These are phyloP conservation scores for Aplidium turbinatum DNA, from an alignment of 23 tunicate species.

Conservation along the genomic window DNA sequence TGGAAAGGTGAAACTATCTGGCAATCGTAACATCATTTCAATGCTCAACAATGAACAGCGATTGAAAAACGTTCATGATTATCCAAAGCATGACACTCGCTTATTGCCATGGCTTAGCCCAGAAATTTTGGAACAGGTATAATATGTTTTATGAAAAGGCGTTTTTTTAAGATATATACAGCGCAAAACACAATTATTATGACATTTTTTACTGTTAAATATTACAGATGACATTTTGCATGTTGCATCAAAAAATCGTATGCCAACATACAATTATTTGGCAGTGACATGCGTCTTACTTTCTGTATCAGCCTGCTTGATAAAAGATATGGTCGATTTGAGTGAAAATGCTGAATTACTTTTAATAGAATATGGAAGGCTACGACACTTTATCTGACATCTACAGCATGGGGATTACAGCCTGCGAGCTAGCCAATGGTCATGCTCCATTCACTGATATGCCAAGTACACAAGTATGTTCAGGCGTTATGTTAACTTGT, in stretches of 20 bases:
- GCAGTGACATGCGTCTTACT: too few species aligned
- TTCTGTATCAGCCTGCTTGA: too few species aligned
- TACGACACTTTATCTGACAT: conserved; percentile 73
- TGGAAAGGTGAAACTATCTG: conserved; percentile 61
- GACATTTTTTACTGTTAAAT: too few species aligned
- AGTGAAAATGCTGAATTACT: too few species aligned
- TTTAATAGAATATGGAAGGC: conserved; percentile 76
- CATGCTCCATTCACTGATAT: conserved; percentile 91
- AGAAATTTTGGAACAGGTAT: conserved; percentile 79
- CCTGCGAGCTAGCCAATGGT: conserved; percentile 94
- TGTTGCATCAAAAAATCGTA: too few species aligned
- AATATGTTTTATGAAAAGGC: too few species aligned
- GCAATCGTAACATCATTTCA: conserved; percentile 69
- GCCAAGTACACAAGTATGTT: conserved; percentile 90
- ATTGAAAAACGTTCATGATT: conserved; percentile 64
- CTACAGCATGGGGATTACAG: conserved; percentile 88
- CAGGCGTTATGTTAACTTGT: too few species aligned
- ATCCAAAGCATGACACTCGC: conserved; percentile 76
- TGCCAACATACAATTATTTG: too few species aligned
- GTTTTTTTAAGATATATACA: too few species aligned
- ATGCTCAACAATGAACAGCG: conserved; percentile 47
- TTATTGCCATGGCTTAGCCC: conserved; percentile 91
- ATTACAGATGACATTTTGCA: too few species aligned
- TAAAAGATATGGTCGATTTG: too few species aligned
- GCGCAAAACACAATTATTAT: too few species aligned